Percentiles rank a stretch among this genome's conserved stretches.
phyloP scores from a whole-genome alignment of 2,113 vertebrate genomes.

The Vulpes lagopus region DNA sequence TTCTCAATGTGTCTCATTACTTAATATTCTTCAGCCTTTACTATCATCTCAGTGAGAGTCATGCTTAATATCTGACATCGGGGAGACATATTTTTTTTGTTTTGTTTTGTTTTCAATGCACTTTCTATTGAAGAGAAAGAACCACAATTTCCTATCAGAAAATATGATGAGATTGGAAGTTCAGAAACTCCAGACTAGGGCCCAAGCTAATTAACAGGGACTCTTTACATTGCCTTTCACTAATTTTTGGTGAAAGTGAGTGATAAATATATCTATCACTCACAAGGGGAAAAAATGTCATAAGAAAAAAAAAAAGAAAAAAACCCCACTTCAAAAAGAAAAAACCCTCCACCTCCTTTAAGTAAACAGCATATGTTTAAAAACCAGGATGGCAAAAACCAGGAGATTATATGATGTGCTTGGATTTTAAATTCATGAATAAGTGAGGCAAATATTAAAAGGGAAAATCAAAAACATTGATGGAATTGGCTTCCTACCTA shows the following conservation, averaged over 20 bases:
- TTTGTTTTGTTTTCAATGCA: neutral
- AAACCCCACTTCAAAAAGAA: neutral
- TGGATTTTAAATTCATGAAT: constrained; percentile 54
- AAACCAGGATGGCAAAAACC: neutral
- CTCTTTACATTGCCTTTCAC: neutral
- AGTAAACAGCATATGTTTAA: constrained; percentile 36
- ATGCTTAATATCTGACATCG: neutral
- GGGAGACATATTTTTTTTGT: neutral
- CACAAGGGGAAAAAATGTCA: neutral
- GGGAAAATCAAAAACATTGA: constrained; percentile 59
- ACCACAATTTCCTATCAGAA: neutral
- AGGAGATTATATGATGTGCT: neutral
- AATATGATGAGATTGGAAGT: constrained; percentile 1
- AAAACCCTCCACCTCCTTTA: neutral
- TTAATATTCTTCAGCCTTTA: neutral
- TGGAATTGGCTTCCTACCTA: constrained; percentile 66
- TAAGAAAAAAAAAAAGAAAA: neutral
- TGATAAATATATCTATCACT: neutral
- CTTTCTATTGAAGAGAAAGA: neutral
- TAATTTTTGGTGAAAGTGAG: constrained; percentile 7
- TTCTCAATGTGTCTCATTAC: neutral
- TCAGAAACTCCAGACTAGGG: neutral
- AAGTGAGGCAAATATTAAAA: constrained; percentile 62
- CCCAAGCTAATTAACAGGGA: neutral
- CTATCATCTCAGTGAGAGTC: neutral